Percentiles rank a stretch among this genome's conserved stretches.
phyloP scores from a whole-genome alignment of 1,140 invertebrate genomes.

The Nixonia krombeini region DNA sequence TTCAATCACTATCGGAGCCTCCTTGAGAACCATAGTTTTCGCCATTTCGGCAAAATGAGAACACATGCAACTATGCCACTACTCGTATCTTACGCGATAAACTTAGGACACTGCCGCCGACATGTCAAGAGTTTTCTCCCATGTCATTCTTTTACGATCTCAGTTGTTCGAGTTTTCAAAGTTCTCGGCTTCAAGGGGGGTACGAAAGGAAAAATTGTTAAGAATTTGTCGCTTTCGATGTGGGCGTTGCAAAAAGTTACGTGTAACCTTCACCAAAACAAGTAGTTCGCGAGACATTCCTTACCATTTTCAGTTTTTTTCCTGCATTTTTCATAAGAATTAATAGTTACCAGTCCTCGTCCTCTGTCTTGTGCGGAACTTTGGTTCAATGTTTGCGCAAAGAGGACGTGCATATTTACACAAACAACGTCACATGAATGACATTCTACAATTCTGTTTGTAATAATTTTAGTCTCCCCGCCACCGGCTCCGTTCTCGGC shows the following conservation, averaged over 20 bases:
- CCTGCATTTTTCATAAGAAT: not conserved
- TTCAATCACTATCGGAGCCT: conserved; percentile 7
- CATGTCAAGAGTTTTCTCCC: not conserved
- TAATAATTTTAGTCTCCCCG: conserved; percentile 32
- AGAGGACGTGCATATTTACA: conserved; percentile 31
- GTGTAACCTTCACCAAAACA: not conserved
- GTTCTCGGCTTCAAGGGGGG: not conserved
- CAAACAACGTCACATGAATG: conserved; percentile 28
- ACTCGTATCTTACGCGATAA: too few species aligned
- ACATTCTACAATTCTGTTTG: conserved; percentile 32
- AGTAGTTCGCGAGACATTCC: not conserved
- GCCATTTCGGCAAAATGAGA: conserved; percentile 28
- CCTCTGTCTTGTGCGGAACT: conserved; percentile 16
- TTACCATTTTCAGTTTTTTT: not conserved
- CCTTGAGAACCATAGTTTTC: conserved; percentile 18
- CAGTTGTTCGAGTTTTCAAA: not conserved
- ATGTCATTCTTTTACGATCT: not conserved
- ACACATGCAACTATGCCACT: not conserved
- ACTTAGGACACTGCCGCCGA: too few species aligned
- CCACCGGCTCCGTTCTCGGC: conserved; percentile 11
- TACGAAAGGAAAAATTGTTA: not conserved
- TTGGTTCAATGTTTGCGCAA: conserved; percentile 11
- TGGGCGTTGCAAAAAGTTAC: too few species aligned
- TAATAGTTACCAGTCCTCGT: not conserved
- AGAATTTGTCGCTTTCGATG: too few species aligned